These are phyloP conservation scores for Brachirus orientalis DNA, from an alignment of 2,113 vertebrate species.

Conservation along the genomic window DNA sequence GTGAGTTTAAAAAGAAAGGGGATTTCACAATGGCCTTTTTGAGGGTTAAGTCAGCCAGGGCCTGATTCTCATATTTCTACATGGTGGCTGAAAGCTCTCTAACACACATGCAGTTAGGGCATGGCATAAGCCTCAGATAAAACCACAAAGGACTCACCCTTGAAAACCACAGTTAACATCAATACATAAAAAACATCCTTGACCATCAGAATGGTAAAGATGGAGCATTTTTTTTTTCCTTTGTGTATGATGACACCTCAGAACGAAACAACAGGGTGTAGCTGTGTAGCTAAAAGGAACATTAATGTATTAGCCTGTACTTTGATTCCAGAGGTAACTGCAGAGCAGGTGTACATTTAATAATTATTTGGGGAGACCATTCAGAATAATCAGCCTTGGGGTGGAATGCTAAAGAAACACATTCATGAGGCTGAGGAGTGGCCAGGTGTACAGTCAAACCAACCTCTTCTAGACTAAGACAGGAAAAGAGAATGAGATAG, in stretches of 20 bases:
- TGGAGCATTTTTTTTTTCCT: slow-evolving; percentile 15
- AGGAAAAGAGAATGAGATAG: slow-evolving; percentile 8
- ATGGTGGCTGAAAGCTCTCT: slow-evolving; percentile 15
- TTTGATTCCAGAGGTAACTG: slow-evolving; percentile 34
- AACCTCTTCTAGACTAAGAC: slow-evolving; percentile 41
- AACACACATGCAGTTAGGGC: neutral
- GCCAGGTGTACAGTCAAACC: slow-evolving; percentile 27
- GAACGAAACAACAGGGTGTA: slow-evolving; percentile 9
- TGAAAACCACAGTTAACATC: neutral
- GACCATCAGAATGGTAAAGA: neutral
- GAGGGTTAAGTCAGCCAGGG: slow-evolving; percentile 15
- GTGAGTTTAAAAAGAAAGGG: slow-evolving; percentile 1
- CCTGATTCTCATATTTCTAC: slow-evolving; percentile 34
- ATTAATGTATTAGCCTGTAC: slow-evolving; percentile 41
- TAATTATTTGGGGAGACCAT: slow-evolving; percentile 51
- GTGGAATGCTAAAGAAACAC: slow-evolving; percentile 47
- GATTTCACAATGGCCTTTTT: slow-evolving; percentile 23
- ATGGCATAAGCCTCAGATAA: neutral
- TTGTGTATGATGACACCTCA: neutral
- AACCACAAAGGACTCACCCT: neutral
- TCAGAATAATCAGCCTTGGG: slow-evolving; percentile 51
- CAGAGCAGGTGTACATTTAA: slow-evolving; percentile 61
- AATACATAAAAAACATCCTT: neutral
- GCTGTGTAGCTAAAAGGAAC: slow-evolving; percentile 29
- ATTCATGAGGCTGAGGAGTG: no score